Evolutionary conservation across 2,113 vertebrate genomes (phyloP), one percentile per base, ranked within the genome.

Genomic region (Larimichthys crocea): DNA sequence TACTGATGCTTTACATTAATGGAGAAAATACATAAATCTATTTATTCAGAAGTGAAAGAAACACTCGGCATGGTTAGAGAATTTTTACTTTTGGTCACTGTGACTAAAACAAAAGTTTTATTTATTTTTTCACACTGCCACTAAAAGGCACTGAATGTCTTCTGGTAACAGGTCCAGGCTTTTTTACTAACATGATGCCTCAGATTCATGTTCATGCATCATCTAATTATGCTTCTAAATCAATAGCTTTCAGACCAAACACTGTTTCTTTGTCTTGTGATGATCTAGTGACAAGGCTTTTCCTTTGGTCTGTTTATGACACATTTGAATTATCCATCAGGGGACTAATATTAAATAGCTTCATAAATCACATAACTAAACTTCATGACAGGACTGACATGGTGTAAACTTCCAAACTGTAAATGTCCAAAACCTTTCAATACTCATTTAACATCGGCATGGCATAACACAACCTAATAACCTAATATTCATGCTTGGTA

Each of bases 191-290:
- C 17, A 72, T 26, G 55, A 66, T 26, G 29, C 53, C 8, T 20
- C 29, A 67, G 22, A 71, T 80, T 73, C 35, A 29, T 67, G 35
- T 67, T 29, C 17, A 48, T 75, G 48, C 48, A 10, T 83, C 80
- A 79, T 17, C 61, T 71, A 55, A 82, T 79, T 42, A 20, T 3
- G 10, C 48, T 46, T 42, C 10, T 10, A 35, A 24, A 76, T 57
- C 55, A 44, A 49, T 64, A 10, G 48, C 59, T 79, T 31, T 22
- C 19, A 31, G 55, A 71, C 40, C 11, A 44, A 52, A 50, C 9
- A 17, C 56, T 29, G 12, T 16, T 50, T 71, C 17, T 77, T 72
- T 53, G 19, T 46, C 35, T 61, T 14, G 10, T 40, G 5, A 76
- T 46, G 44, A 12, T 46, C 12, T 11, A 26, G 9, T 22, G 19